Evolutionary conservation across 2,797 vertebrate genomes (phyloP).

Genomic region (Anabas testudineus): DNA sequence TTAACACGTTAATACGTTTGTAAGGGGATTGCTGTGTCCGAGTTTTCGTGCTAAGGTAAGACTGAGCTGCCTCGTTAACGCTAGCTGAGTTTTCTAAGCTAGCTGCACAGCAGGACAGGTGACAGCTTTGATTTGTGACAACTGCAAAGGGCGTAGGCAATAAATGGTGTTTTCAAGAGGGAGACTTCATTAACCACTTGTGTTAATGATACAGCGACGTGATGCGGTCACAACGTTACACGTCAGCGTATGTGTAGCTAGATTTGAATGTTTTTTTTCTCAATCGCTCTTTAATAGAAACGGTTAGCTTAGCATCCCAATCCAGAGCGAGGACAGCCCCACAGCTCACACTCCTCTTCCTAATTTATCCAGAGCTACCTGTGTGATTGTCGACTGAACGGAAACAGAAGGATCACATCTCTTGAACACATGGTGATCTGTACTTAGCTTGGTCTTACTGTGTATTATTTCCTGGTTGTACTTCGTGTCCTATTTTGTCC

Average conservation of each 20-base stretch:
- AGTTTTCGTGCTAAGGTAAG: constrained; percentile 56
- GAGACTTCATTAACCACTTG: background rate
- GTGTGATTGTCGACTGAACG: constrained; percentile 5
- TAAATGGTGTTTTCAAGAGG: background rate
- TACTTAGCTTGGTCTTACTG: background rate
- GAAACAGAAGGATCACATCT: background rate
- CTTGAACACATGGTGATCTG: no score
- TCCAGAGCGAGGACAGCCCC: no score
- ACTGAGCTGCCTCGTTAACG: constrained; percentile 33
- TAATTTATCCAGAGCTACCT: constrained; percentile 5
- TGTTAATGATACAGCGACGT: rapidly evolving
- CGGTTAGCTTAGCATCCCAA: constrained; percentile 47
- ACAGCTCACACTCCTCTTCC: background rate
- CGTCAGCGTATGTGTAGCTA: no score
- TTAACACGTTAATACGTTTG: background rate
- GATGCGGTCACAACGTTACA: no score
- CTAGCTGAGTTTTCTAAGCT: constrained; percentile 44
- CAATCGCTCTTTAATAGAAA: background rate
- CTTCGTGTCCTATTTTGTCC: background rate
- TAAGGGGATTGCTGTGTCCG: background rate
- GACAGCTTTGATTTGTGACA: background rate
- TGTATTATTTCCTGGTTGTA: background rate
- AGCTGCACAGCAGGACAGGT: constrained; percentile 48
- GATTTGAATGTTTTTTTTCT: background rate
- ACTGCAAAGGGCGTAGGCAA: background rate